Percentiles rank a stretch among this genome's conserved stretches.
phyloP scores from a whole-genome alignment of 2,888 invertebrate genomes.

The Margaritifera margaritifera region DNA sequence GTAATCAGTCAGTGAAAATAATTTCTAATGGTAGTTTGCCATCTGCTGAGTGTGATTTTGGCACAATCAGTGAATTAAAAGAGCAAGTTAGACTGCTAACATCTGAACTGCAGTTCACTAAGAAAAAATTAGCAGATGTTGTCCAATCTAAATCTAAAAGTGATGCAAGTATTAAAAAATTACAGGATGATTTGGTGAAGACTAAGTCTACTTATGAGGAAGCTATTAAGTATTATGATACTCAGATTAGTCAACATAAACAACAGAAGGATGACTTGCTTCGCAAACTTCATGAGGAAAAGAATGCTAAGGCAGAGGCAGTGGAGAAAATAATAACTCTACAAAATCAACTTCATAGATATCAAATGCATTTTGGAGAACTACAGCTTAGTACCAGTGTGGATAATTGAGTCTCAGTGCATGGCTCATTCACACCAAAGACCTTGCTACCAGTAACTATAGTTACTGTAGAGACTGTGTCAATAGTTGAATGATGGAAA shows the following conservation, averaged over 20 bases:
- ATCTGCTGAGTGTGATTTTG: no score
- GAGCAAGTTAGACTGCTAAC: no score
- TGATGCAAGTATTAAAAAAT: slow-evolving; percentile 37
- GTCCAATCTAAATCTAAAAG: slow-evolving; percentile 26
- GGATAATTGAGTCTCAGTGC: no score
- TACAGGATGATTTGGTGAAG: slow-evolving; percentile 42
- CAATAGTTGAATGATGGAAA: no score
- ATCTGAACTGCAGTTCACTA: no score
- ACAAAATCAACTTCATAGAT: slow-evolving; percentile 55
- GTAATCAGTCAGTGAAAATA: no score
- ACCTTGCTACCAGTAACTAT: no score
- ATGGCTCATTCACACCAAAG: no score
- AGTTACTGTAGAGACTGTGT: no score
- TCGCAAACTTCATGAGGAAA: slow-evolving; percentile 54
- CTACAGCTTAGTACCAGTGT: slow-evolving; percentile 5
- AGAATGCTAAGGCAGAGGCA: slow-evolving; percentile 52
- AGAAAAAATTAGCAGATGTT: slow-evolving; percentile 5
- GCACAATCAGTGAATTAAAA: no score
- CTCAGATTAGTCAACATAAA: slow-evolving; percentile 23
- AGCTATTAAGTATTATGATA: slow-evolving; percentile 50
- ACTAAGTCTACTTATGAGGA: slow-evolving; percentile 52
- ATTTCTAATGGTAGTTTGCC: no score
- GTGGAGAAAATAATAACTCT: slow-evolving; percentile 55
- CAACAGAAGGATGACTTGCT: slow-evolving; percentile 44
- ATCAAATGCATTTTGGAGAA: slow-evolving; percentile 58